A percentile compares a stretch with the other conserved stretches of the same genome.
phyloP scores from a whole-genome alignment of 2,797 vertebrate species.

The Cyprinella venusta region DNA sequence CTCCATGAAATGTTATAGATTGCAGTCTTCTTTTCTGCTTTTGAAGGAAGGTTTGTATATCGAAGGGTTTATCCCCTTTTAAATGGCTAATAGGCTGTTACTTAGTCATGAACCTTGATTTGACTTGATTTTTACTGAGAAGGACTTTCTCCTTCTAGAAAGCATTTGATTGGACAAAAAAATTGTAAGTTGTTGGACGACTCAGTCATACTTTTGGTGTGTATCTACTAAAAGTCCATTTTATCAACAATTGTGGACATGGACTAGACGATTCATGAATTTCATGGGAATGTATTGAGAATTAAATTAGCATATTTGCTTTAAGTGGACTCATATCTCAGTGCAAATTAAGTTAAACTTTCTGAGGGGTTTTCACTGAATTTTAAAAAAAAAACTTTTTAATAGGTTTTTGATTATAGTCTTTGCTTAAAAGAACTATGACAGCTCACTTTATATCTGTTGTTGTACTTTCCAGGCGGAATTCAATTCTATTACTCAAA shows the following conservation, averaged over 20 bases:
- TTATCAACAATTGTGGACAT: neutral
- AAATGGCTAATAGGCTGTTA: neutral
- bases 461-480: constrained; percentile 56
- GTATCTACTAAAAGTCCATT: neutral
- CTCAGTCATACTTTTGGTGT: neutral
- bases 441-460: constrained; percentile 43
- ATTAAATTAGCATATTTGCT: constrained; percentile 43
- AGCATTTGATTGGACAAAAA: neutral
- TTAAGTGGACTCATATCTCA: constrained; percentile 15
- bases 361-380: constrained; percentile 29
- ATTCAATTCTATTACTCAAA: constrained; percentile 57
- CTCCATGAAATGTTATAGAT: constrained; percentile 2
- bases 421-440: constrained; percentile 33
- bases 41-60: neutral
- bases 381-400: constrained; percentile 26
- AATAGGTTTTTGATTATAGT: constrained; percentile 21
- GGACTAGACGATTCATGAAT: neutral
- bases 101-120: neutral
- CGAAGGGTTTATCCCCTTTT: neutral
- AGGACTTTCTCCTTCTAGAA: neutral
- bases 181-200: neutral
- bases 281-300: constrained; percentile 26
- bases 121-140: neutral
- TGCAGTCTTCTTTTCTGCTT: neutral
- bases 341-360: constrained; percentile 39